Evolutionary conservation across 2,797 vertebrate genomes (phyloP).

Genomic region (Sebastes nivosus): DNA sequence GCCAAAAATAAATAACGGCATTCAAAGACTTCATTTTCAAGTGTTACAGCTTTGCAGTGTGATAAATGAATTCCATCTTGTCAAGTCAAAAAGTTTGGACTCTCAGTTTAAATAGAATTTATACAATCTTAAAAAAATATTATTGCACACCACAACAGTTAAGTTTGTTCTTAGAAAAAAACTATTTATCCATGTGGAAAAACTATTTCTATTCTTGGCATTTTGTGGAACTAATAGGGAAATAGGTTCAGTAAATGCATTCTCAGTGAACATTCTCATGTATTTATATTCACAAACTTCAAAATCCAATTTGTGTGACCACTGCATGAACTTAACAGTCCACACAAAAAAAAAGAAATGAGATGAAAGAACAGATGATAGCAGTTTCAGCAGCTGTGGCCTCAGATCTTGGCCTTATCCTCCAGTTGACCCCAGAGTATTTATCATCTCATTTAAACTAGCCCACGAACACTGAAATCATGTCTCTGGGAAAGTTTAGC

Average conservation of each 20-base stretch:
- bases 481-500: constrained; percentile 39
- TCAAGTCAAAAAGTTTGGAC: background rate
- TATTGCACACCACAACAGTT: background rate
- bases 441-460: constrained; percentile 53
- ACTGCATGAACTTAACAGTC: constrained; percentile 39
- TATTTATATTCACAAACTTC: background rate
- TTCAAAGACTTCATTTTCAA: background rate
- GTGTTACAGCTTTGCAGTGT: background rate
- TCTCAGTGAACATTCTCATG: background rate
- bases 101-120: background rate
- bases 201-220: background rate
- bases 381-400: constrained; percentile 61
- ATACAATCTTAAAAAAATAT: background rate
- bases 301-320: constrained; percentile 39
- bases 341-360: background rate
- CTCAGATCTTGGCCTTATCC: constrained; percentile 57
- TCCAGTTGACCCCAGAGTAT: constrained; percentile 51
- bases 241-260: background rate
- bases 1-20: background rate
- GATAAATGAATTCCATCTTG: background rate
- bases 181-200: background rate
- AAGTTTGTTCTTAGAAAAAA: background rate
- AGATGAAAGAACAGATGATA: constrained; percentile 52
- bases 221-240: background rate
- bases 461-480: constrained; percentile 24